phyloP scores from a whole-genome alignment of 2,888 invertebrate species.

The Limenitis camilla region DNA sequence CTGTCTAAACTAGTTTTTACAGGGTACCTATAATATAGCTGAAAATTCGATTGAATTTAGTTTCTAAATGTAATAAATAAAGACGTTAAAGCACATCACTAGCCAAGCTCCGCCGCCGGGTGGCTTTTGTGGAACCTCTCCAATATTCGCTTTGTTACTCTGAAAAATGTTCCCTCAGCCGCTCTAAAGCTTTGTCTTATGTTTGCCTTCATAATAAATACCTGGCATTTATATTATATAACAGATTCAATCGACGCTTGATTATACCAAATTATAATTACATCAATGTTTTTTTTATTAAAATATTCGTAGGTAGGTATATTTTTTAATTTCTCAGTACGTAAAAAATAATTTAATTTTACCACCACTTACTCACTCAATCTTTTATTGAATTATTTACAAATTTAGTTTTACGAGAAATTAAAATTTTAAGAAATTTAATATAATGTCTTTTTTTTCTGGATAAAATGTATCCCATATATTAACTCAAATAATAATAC shows the following conservation, averaged over 20 bases:
- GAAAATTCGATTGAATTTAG: no score
- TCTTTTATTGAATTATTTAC: no score
- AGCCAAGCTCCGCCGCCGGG: conserved; percentile 36
- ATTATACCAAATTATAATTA: background rate
- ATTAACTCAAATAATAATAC: no score
- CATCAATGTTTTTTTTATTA: background rate
- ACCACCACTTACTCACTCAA: no score
- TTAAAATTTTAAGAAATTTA: no score
- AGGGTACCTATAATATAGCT: background rate
- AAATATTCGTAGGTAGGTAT: background rate
- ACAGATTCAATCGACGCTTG: background rate
- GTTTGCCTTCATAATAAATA: conserved; percentile 60
- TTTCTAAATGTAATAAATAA: background rate
- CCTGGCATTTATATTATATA: conserved; percentile 26
- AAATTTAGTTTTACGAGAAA: no score
- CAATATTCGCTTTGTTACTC: conserved; percentile 74
- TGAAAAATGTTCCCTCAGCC: conserved; percentile 56
- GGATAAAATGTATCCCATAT: no score
- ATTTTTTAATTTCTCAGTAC: no score
- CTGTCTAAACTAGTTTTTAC: background rate
- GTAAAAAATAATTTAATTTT: no score
- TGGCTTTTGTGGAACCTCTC: conserved; percentile 70
- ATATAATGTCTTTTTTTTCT: no score
- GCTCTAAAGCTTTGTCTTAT: conserved; percentile 44
- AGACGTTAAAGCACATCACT: conserved; percentile 27